phyloP scores from a whole-genome alignment of 2,797 vertebrate genomes.

The Gorsachius magnificus region DNA sequence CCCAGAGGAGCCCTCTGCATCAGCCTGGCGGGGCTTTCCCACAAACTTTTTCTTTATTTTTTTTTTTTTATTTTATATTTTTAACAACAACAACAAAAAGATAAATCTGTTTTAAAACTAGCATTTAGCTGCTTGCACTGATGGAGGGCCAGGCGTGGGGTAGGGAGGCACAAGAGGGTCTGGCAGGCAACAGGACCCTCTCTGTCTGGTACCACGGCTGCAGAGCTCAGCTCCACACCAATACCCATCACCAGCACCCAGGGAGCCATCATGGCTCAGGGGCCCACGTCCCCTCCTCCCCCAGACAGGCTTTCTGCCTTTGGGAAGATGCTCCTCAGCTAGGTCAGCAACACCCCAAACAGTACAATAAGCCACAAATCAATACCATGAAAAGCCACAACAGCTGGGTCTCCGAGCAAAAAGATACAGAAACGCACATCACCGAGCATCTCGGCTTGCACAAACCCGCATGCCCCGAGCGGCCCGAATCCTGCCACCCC shows the following conservation, averaged over 20 bases:
- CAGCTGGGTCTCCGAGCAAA: neutral
- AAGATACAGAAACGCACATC: neutral
- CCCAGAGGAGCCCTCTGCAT: neutral
- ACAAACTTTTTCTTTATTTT: neutral
- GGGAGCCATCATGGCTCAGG: neutral
- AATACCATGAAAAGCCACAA: neutral
- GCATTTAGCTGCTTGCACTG: neutral
- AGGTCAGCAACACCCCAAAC: fast-evolving
- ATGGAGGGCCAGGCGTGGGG: fast-evolving
- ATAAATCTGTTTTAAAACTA: neutral
- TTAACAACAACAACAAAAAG: neutral
- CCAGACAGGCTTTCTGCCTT: neutral
- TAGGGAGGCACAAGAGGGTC: neutral
- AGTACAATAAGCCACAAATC: neutral
- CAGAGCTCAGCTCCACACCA: neutral
- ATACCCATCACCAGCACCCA: neutral
- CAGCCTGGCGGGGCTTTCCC: neutral
- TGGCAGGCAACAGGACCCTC: neutral
- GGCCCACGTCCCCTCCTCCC: fast-evolving
- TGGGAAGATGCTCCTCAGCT: neutral
- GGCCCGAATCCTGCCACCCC: neutral
- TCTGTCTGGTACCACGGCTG: fast-evolving
- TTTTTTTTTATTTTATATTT: neutral
- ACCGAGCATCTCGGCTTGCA: fast-evolving
- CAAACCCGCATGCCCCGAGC: fast-evolving